Evolutionary conservation across 2,113 vertebrate species (phyloP).

Genomic region (Sylvia atricapilla): DNA sequence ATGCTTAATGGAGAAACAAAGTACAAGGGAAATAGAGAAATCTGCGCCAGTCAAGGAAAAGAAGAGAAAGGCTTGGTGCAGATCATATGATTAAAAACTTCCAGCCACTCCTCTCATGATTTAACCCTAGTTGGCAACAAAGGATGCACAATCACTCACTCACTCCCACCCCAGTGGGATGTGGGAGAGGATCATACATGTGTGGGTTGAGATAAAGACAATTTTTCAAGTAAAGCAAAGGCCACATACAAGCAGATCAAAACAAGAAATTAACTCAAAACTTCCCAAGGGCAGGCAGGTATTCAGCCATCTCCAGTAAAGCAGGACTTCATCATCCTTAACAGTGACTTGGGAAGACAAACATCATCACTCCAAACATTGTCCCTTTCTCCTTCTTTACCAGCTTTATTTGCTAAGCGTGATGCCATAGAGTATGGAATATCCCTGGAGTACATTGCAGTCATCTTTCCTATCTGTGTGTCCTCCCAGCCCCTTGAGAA

Average conservation of each 20-base stretch:
- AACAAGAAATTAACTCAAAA: background rate
- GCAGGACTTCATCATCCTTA: background rate
- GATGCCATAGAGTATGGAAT: background rate
- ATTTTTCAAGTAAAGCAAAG: background rate
- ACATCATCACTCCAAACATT: background rate
- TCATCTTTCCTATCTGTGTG: background rate
- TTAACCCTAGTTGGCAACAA: background rate
- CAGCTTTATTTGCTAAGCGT: background rate
- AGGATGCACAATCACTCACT: background rate
- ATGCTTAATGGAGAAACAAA: background rate
- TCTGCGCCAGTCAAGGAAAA: background rate
- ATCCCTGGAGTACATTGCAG: background rate
- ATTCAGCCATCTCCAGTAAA: background rate
- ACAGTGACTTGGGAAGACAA: background rate
- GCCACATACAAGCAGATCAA: background rate
- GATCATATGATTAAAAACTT: background rate
- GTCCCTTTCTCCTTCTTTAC: background rate
- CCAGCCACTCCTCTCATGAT: background rate
- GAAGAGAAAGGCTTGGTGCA: background rate
- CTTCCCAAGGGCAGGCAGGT: background rate
- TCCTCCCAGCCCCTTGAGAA: background rate
- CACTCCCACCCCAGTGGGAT: background rate
- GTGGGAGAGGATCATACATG: background rate
- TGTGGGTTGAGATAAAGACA: rapidly evolving
- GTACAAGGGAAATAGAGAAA: background rate